Percentiles rank a stretch among this genome's conserved stretches.
These are phyloP conservation scores for Apodemia zela DNA, from an alignment of 2,888 invertebrate genomes.

Conservation along the genomic window DNA sequence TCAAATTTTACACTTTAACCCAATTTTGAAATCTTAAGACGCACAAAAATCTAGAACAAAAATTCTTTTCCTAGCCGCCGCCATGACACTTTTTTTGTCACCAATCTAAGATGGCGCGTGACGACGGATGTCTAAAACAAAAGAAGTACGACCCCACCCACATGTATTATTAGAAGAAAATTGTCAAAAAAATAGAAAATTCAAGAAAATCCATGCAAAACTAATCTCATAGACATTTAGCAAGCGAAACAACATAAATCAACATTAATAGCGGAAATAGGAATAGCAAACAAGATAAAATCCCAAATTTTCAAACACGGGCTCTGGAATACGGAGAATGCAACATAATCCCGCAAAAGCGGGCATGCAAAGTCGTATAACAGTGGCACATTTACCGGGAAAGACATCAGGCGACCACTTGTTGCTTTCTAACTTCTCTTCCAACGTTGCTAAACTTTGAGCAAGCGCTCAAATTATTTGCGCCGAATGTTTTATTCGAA, in stretches of 20 bases:
- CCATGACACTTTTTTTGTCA: conserved; percentile 77
- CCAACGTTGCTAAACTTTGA: conserved; percentile 47
- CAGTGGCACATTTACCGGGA: conserved; percentile 73
- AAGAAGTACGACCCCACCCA: conserved; percentile 71
- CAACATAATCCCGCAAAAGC: conserved; percentile 61
- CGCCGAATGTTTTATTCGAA: conserved; percentile 27
- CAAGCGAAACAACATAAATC: conserved; percentile 30
- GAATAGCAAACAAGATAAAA: conserved; percentile 48
- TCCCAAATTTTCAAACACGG: conserved; percentile 48
- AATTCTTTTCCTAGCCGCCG: conserved; percentile 44
- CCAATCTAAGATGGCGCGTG: conserved; percentile 74
- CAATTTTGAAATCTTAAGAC: conserved; percentile 13
- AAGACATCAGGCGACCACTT: conserved; percentile 74
- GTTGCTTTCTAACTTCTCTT: conserved; percentile 67
- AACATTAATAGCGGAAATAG: conserved; percentile 35
- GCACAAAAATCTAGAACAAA: conserved; percentile 30
- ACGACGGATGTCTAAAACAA: conserved; percentile 66
- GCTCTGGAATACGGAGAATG: conserved; percentile 42
- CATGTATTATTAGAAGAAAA: conserved; percentile 36
- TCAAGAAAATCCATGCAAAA: conserved; percentile 27
- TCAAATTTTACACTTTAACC: not conserved
- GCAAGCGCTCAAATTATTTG: conserved; percentile 30
- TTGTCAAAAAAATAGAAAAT: conserved; percentile 35
- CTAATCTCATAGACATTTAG: conserved; percentile 26
- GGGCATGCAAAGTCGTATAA: conserved; percentile 73